Evolutionary conservation across 2,113 vertebrate species (phyloP).

Genomic region (Channa maculata): DNA sequence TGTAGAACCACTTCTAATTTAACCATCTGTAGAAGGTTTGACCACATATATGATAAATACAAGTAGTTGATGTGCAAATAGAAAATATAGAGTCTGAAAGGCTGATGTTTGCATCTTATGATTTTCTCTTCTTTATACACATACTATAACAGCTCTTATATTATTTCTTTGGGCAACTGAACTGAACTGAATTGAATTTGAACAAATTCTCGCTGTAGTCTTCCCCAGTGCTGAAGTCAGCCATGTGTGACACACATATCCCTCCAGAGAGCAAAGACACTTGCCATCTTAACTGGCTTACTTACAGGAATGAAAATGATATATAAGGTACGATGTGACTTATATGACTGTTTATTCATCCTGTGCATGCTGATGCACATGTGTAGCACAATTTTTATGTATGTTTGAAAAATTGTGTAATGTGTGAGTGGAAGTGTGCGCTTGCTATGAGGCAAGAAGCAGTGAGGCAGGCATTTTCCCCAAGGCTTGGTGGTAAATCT

Average conservation of each 20-base stretch:
- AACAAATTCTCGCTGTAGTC: too few species aligned
- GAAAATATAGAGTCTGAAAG: neutral
- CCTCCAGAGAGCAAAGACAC: neutral
- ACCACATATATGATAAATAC: neutral
- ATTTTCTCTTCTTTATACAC: too few species aligned
- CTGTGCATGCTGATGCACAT: neutral
- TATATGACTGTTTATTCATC: neutral
- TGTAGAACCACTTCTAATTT: neutral
- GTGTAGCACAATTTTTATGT: neutral
- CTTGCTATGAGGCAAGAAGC: constrained; percentile 23
- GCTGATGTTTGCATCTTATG: neutral
- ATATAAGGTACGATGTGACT: constrained; percentile 5
- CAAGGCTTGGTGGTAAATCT: constrained; percentile 61
- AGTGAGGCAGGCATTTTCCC: constrained; percentile 53
- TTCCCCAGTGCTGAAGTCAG: neutral
- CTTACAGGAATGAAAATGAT: constrained; percentile 26
- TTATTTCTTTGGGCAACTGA: too few species aligned
- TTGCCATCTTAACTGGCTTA: constrained; percentile 8
- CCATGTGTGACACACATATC: constrained; percentile 2
- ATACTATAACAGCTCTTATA: neutral
- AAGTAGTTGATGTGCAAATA: too few species aligned
- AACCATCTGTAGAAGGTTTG: neutral
- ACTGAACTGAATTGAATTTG: too few species aligned
- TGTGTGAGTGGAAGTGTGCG: neutral
- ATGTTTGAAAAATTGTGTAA: neutral